phyloP scores from a whole-genome alignment of 2,888 invertebrate genomes.

The Lucinisca nassula region DNA sequence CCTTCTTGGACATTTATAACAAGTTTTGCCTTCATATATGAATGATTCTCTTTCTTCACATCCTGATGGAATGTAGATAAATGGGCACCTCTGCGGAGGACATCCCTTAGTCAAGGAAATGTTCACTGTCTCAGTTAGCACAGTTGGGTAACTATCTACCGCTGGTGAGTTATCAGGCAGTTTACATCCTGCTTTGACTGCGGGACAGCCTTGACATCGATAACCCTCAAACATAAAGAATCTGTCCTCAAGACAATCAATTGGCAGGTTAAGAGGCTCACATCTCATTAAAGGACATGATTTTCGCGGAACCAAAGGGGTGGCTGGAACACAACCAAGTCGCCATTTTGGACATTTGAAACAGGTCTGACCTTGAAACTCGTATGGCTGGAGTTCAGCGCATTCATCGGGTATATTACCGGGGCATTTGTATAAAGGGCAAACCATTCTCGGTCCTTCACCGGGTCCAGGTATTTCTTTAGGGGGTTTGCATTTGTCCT shows the following conservation, averaged over 20 bases:
- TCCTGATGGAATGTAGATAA: background rate
- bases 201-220: background rate
- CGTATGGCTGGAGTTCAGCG: background rate
- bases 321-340: constrained; percentile 9
- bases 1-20: constrained; percentile 2
- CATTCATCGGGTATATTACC: constrained; percentile 37
- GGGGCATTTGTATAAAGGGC: background rate
- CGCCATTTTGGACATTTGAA: constrained; percentile 26
- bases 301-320: background rate
- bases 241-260: constrained; percentile 7
- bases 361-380: constrained; percentile 29
- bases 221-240: background rate
- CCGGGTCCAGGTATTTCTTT: background rate
- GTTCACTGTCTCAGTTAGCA: background rate
- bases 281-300: constrained; percentile 2
- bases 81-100: background rate
- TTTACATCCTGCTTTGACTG: background rate
- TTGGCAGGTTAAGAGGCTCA: background rate
- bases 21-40: background rate
- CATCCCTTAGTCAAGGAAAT: background rate
- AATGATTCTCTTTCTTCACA: background rate
- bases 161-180: background rate
- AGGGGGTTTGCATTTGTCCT: constrained; percentile 28
- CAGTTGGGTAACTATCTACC: background rate
- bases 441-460: background rate